Evolutionary conservation across 1,140 invertebrate species (phyloP).

Genomic region (Drosophila arawakana): DNA sequence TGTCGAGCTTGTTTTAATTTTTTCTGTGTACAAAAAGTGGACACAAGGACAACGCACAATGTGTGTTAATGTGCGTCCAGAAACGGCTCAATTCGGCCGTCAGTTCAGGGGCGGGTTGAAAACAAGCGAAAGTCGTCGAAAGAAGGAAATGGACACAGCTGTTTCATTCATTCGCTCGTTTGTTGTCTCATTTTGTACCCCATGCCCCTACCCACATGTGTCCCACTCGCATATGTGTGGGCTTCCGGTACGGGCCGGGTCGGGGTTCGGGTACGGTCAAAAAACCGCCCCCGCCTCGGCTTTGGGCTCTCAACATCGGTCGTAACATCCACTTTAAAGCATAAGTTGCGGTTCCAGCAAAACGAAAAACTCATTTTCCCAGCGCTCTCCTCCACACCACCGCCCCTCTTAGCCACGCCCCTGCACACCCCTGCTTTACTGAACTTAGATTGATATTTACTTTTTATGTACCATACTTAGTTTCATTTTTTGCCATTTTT

Average conservation of each 20-base stretch:
- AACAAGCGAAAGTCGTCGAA: constrained; percentile 56
- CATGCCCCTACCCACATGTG: not conserved
- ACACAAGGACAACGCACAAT: constrained; percentile 63
- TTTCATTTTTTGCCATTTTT: constrained; percentile 30
- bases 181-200: constrained; percentile 50
- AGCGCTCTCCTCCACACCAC: too few relatives aligned
- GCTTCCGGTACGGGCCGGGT: constrained; percentile 57
- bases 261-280: constrained; percentile 21
- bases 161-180: constrained; percentile 64
- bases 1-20: constrained; percentile 49
- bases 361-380: constrained; percentile 59
- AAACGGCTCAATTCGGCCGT: constrained; percentile 40
- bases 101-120: constrained; percentile 6
- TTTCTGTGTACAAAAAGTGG: constrained; percentile 25
- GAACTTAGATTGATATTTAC: constrained; percentile 72
- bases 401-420: constrained; percentile 3
- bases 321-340: constrained; percentile 75
- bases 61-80: constrained; percentile 79
- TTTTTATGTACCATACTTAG: constrained; percentile 65
- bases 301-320: constrained; percentile 37
- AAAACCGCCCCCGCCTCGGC: constrained; percentile 20
- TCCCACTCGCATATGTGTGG: constrained; percentile 19
- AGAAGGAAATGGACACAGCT: constrained; percentile 81
- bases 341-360: constrained; percentile 70
- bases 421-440: constrained; percentile 5